Percentiles rank a stretch among this genome's conserved stretches.
These are phyloP conservation scores for Andrena camellia DNA, from an alignment of 2,888 invertebrate species.

Conservation along the genomic window DNA sequence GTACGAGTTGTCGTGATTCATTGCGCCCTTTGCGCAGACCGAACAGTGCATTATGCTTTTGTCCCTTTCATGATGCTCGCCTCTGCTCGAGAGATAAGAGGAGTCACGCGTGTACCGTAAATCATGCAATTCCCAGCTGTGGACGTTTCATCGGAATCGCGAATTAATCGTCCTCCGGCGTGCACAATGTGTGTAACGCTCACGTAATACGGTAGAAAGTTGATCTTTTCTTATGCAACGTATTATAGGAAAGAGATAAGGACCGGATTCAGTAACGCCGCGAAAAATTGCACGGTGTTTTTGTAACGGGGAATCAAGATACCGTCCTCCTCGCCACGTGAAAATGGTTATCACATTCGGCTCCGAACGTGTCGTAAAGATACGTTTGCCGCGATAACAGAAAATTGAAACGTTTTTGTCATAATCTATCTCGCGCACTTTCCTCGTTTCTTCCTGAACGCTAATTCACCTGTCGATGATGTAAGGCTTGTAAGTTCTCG, in stretches of 20 bases:
- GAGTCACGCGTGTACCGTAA: constrained; percentile 13
- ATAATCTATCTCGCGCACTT: not conserved
- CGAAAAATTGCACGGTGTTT: not conserved
- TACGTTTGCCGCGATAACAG: constrained; percentile 1
- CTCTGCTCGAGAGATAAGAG: constrained; percentile 18
- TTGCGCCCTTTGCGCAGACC: constrained; percentile 41
- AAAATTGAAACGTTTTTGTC: constrained; percentile 28
- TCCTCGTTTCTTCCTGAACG: not conserved
- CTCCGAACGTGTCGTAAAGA: not conserved
- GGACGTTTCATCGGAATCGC: not conserved
- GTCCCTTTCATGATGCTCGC: constrained; percentile 35
- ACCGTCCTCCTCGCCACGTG: not conserved
- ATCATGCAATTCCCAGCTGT: constrained; percentile 9
- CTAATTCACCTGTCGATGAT: constrained; percentile 26
- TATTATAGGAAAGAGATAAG: constrained; percentile 19
- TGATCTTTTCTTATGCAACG: constrained; percentile 43
- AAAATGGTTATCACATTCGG: not conserved
- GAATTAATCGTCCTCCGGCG: constrained; percentile 18
- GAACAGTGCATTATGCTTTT: constrained; percentile 43
- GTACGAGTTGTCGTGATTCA: constrained; percentile 59
- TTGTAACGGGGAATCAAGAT: constrained; percentile 11
- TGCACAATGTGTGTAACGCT: constrained; percentile 22
- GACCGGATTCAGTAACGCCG: not conserved
- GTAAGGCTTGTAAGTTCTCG: not conserved
- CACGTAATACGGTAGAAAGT: constrained; percentile 49